Evolutionary conservation across 2,113 vertebrate species (phyloP), one percentile per base, ranked within the genome.

Genomic region (Pogonocichla stellata): DNA sequence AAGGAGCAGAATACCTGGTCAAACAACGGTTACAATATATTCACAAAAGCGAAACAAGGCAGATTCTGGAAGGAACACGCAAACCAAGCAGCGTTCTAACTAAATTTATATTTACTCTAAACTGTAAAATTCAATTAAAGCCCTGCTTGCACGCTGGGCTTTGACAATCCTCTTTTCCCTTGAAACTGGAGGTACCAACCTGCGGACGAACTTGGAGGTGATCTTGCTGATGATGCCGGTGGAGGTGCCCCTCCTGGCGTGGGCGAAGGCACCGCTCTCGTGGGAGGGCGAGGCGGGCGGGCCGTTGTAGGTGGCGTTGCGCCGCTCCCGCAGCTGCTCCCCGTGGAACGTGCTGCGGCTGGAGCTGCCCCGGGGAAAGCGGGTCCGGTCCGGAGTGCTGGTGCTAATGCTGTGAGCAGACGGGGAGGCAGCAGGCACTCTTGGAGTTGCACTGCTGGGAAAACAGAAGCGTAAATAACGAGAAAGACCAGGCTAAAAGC

Each of bases 261-360:
- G 99, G 7, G 98, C 98, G 5, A 99, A 98, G 12, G 99, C 98
- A 10, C 98, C 99, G 1, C 98, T 98, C 80, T 99, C 99, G 6
- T 99, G 99, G 14, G 99, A 99, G 2, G 99, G 99, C 4, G 99
- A 99, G 77, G 99, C 99, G 2, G 99, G 99, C 1, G 99, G 99
- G 34, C 99, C 99, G 38, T 99, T 99, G 97, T 99, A 99, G 62
- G 99, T 99, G 36, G 99, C 99, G 12, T 98, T 99, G 95, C 99
- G 99, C 5, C 99, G 98, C 95, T 99, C 99, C 62, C 99, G 98
- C 78, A 99, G 98, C 98, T 99, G 99, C 53, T 99, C 99, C 20
- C 99, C 99, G 3, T 99, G 99, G 97, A 99, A 99, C 65, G 99
- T 99, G 98, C 99, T 99, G 92, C 99, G 98, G 94, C 99, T 99